These are phyloP conservation scores for Chromobotia macracanthus DNA, from an alignment of 2,797 vertebrate genomes.

Conservation along the genomic window DNA sequence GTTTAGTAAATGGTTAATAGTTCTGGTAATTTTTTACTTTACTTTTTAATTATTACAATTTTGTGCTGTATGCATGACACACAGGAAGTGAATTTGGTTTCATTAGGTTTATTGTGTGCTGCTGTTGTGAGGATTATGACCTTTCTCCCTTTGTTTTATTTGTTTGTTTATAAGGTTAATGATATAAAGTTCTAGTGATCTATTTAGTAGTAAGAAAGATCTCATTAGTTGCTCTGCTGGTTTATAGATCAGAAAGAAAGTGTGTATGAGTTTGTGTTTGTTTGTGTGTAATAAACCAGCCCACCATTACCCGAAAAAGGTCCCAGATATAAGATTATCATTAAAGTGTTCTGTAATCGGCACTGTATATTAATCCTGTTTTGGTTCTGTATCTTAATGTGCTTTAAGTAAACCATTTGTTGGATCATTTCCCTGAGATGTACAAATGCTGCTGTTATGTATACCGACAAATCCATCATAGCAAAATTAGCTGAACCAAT, in stretches of 20 bases:
- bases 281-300: neutral
- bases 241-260: slow-evolving; percentile 25
- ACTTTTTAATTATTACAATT: neutral
- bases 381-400: too few relatives aligned
- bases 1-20: too few relatives aligned
- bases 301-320: neutral
- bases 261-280: neutral
- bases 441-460: neutral
- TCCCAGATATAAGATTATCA: neutral
- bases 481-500: too few relatives aligned
- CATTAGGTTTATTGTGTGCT: neutral
- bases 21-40: neutral
- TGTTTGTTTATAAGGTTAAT: slow-evolving; percentile 30
- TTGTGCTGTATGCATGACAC: neutral
- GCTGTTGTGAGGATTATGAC: slow-evolving; percentile 3
- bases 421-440: too few relatives aligned
- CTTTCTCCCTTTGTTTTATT: slow-evolving; percentile 11
- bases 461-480: too few relatives aligned
- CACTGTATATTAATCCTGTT: neutral
- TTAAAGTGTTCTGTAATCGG: neutral
- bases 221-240: slow-evolving; percentile 36
- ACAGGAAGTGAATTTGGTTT: neutral
- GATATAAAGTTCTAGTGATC: slow-evolving; percentile 11
- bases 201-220: slow-evolving; percentile 26
- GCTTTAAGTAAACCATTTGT: too few relatives aligned